Evolutionary conservation across 2,888 invertebrate genomes (phyloP).

Genomic region (Heliconius ismenius): DNA sequence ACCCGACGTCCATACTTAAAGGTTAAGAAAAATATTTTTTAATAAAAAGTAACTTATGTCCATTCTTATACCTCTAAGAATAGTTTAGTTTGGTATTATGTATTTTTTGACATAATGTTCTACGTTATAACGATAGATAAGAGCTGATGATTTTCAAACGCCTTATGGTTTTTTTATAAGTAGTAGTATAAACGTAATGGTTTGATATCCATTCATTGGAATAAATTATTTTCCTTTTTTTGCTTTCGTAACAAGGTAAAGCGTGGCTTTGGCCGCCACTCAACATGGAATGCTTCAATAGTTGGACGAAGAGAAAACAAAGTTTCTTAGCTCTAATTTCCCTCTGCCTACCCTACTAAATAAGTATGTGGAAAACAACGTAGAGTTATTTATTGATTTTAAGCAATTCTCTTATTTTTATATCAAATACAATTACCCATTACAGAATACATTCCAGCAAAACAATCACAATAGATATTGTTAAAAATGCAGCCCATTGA

Average conservation of each 20-base stretch:
- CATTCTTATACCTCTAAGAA: too few relatives aligned
- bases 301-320: not conserved
- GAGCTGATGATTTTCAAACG: too few relatives aligned
- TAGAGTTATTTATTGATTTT: not conserved
- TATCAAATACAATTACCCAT: not conserved
- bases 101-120: too few relatives aligned
- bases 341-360: not conserved
- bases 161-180: too few relatives aligned
- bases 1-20: too few relatives aligned
- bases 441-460: not conserved
- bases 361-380: not conserved
- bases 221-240: not conserved
- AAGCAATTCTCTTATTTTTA: not conserved
- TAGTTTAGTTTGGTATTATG: too few relatives aligned
- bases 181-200: not conserved
- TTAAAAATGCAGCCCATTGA: conserved; percentile 2
- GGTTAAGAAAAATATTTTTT: too few relatives aligned
- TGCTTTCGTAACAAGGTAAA: not conserved
- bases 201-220: not conserved
- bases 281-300: not conserved
- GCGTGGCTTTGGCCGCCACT: not conserved
- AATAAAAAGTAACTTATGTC: too few relatives aligned
- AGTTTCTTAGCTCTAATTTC: not conserved
- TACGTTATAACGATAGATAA: too few relatives aligned
- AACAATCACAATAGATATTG: conserved; percentile 9